Base-by-base conservation (phyloP, 2,113 vertebrate genomes). In the Grallaria varia region DNA sequence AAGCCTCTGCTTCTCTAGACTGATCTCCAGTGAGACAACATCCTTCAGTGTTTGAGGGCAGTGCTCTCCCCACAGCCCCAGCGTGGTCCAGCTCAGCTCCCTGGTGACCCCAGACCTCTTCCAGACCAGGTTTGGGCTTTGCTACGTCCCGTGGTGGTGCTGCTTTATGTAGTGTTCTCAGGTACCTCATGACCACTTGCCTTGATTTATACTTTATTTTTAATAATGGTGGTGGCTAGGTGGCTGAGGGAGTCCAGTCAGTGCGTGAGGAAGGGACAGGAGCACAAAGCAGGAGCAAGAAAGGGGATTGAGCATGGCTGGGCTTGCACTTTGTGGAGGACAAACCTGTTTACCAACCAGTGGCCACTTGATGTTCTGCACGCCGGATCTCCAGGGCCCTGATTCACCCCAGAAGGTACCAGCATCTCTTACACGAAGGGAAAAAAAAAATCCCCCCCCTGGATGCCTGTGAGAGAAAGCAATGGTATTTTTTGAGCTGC, bases 351-450 rank as follows among this genome's bases (percentile, higher is more conserved):
- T 19, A 62, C 25, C 4, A 0, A 30, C 22, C 0, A 0, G 5
- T 0, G 0, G 16, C 60, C 28, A 8, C 27, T 49, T 77, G n/a
- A 30, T 1, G 0, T 33, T 67, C 17, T 21, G 6, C 22, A 27
- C 8, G 3, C 27, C 47, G 27, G 21, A 4, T 55, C 18, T 90
- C 33, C 55, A 30, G 40, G 55, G 37, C 23, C 21, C 21, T 1
- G 0, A 6, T 37, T 74, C 39, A 52, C 39, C 27, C 33, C 35
- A 55, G 67, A 53, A 80, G n/a, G 66, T 55, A 66, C 72, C 63
- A 45, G 39, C 6, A 6, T n/a, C 33, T 67, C 27, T 79, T 35
- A 53, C 4, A 80, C 1, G 1, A 53, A 81, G 13, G 53, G 14
- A 39, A 67, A 56, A 86, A 31, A 74, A 90, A 83, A 40, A 23